Base-by-base conservation (phyloP, 2,797 vertebrate species). In the Hemitrygon akajei region DNA sequence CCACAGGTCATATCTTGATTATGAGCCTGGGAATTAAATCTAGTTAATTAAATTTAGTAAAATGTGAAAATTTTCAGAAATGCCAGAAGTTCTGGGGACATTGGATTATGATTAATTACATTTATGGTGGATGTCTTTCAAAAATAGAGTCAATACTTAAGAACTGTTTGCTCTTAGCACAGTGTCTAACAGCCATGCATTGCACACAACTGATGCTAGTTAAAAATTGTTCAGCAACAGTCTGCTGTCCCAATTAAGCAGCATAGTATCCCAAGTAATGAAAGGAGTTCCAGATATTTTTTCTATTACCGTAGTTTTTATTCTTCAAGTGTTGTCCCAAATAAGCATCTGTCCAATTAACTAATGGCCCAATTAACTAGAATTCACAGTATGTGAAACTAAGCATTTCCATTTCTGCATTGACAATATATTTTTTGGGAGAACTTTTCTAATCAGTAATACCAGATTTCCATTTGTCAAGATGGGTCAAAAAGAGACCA, bases 11-110 rank as follows among this genome's bases (percentile, higher is more conserved):
- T 7, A 60, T 87, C 63, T 63, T 63, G 84, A 63, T 34, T 63
- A 30, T 60, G 58, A n/a, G 60, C 14, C 16, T 16, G 84, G 60
- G 30, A 16, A 60, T 87, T 87, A 30, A 87, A 63, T 87, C 84
- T 87, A 30, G 84, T 63, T 87, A 87, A 63, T 87, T 87, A 87
- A 60, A 87, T 60, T 30, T 58, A 63, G 58, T 56, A 86, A 27
- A 63, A 63, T 14, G 3, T 84, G 40, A 84, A 7, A 2, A 2
- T 16, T 63, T 87, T 87, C 58, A 18, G 58, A 30, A n/a, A 87
- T 87, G 82, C 14, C 30, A 86, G 60, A 63, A 58, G 25, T n/a
- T 86, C 12, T 40, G 47, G 40, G 40, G 37, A 25, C 18, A 40
- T 84, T 82, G 3, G 12, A 60, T 27, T n/a, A 87, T 34, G 58